These are phyloP conservation scores for Abramis brama DNA, from an alignment of 2,113 vertebrate genomes.

Conservation along the genomic window DNA sequence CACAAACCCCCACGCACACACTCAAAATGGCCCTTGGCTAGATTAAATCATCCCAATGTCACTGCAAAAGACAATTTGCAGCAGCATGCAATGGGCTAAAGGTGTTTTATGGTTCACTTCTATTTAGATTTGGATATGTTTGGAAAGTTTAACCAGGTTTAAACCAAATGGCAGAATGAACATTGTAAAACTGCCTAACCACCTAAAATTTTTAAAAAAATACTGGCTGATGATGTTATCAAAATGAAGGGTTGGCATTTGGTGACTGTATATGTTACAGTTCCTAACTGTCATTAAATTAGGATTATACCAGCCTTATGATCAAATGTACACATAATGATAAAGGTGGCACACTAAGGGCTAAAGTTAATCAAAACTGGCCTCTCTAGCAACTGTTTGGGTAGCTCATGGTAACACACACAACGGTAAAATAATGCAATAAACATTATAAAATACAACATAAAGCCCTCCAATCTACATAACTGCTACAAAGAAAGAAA, in stretches of 20 bases:
- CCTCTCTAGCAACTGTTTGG: background rate
- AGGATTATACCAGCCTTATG: no score
- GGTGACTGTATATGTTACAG: background rate
- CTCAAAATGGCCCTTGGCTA: conserved; percentile 64
- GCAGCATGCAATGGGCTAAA: conserved; percentile 48
- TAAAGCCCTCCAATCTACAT: background rate
- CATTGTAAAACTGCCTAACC: background rate
- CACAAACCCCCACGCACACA: conserved; percentile 64
- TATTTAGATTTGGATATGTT: background rate
- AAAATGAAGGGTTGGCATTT: background rate
- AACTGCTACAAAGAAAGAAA: background rate
- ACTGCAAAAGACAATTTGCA: conserved; percentile 62
- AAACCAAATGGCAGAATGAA: background rate
- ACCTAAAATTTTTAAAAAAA: background rate
- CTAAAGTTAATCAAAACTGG: background rate
- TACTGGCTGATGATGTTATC: background rate
- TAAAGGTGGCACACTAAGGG: background rate
- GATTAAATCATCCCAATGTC: conserved; percentile 76
- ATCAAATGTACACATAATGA: background rate
- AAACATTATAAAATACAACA: background rate
- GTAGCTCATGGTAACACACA: background rate
- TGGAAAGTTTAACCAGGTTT: background rate
- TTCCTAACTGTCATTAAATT: background rate
- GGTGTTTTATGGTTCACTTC: conserved; percentile 60
- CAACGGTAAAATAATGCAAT: background rate